phyloP scores from a whole-genome alignment of 2,113 vertebrate species.

The Acanthochromis polyacanthus region DNA sequence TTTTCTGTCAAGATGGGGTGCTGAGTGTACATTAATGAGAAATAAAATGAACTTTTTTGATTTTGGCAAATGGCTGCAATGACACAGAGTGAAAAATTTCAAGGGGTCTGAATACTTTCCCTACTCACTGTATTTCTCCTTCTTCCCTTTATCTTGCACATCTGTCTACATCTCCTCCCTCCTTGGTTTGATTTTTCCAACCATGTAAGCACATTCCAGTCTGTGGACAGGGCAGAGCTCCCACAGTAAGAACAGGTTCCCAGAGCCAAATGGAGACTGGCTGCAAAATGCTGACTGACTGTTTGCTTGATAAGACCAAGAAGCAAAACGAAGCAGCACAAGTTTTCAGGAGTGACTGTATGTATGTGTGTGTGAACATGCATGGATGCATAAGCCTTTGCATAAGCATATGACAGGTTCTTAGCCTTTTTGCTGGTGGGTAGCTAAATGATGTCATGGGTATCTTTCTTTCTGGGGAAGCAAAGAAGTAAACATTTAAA shows the following conservation, averaged over 20 bases:
- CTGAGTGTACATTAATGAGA: too few relatives aligned
- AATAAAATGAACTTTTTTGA: too few relatives aligned
- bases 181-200: slow-evolving; percentile 72
- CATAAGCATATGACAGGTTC: not conserved
- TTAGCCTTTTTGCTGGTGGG: not conserved
- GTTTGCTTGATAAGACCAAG: slow-evolving; percentile 23
- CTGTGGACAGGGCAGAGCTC: slow-evolving; percentile 64
- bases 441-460: not conserved
- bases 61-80: too few relatives aligned
- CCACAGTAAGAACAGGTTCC: slow-evolving; percentile 70
- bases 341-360: too few relatives aligned
- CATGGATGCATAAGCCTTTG: slow-evolving; percentile 1
- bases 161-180: slow-evolving; percentile 59
- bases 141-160: slow-evolving; percentile 39
- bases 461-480: slow-evolving; percentile 6
- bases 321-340: not conserved
- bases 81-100: too few relatives aligned
- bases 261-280: slow-evolving; percentile 48
- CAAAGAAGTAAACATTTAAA: slow-evolving; percentile 38
- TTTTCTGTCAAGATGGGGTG: too few relatives aligned
- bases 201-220: slow-evolving; percentile 82
- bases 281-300: slow-evolving; percentile 60
- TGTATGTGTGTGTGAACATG: not conserved
- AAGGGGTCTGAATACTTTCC: too few relatives aligned
- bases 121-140: not conserved